A percentile compares a stretch with the other conserved stretches of the same genome.
Conservation (phyloP, 1,140 invertebrate species). For the Frieseomelitta varia region DNA sequence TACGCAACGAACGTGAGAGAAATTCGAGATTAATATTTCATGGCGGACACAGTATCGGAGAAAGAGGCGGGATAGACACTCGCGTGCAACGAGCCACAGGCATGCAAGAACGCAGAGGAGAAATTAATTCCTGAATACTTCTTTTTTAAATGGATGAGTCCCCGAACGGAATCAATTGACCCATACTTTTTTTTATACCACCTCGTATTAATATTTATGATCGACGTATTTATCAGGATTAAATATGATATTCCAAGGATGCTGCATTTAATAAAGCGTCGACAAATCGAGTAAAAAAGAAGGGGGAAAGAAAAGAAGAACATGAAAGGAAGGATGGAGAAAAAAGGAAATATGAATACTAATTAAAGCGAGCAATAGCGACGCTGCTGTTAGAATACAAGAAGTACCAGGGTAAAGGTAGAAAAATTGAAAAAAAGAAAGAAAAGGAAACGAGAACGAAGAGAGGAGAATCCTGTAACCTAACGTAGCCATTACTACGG, state of each 20-base stretch:
- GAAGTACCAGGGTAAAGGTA: background rate
- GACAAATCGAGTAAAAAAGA: background rate
- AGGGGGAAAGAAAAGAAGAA: too few relatives aligned
- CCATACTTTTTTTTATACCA: slow-evolving; percentile 15
- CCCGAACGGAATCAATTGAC: slow-evolving; percentile 38
- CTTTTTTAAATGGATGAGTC: background rate
- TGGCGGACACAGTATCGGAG: background rate
- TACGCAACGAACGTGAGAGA: background rate
- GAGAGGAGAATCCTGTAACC: background rate
- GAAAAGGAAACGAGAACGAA: background rate
- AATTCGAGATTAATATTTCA: slow-evolving; percentile 23
- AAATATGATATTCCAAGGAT: slow-evolving; percentile 19
- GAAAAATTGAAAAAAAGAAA: background rate
- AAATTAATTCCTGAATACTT: background rate
- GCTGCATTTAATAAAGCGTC: slow-evolving; percentile 31
- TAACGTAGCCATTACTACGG: background rate
- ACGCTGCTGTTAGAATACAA: slow-evolving; percentile 22
- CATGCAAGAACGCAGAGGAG: background rate
- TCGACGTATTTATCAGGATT: slow-evolving; percentile 15
- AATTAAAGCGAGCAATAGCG: slow-evolving; percentile 38
- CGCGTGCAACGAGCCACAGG: background rate
- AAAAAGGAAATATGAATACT: slow-evolving; percentile 18
- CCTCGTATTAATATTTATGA: slow-evolving; percentile 37
- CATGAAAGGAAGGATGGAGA: too few relatives aligned
- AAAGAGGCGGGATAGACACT: background rate